Base-by-base conservation (phyloP, 2,797 vertebrate species). In the Coregonus suidteri region DNA sequence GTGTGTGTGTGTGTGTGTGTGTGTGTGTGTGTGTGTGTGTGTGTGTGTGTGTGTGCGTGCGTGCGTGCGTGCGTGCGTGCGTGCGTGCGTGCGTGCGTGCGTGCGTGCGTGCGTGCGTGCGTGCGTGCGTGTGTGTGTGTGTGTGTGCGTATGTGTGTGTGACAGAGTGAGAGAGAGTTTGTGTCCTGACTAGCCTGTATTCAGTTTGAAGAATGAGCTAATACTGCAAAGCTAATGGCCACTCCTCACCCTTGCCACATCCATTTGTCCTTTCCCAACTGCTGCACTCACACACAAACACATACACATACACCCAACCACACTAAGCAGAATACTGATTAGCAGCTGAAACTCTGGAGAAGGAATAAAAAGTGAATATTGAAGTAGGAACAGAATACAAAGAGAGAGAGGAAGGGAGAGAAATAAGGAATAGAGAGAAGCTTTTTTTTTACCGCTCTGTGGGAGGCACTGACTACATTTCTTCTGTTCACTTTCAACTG, bases 171-270 rank as follows among this genome's bases (percentile, higher is more conserved):
- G 41, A n/a, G 41, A 20, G 69, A 25, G 30, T 41, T 70, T 4
- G 14, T 35, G 35, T 68, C 34, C 34, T 83, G 79, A 86, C 81
- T 83, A 71, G 62, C 41, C 64, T 62, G 77, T 84, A 85, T 85
- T 81, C 82, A 83, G 76, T 62, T 53, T 85, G 84, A 90, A 68
- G 76, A 74, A 87, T 84, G 80, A 83, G 67, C 82, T 80, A 74
- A 82, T 84, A 81, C 74, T 73, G 69, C 6, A 72, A 59, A 70
- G 73, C 70, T 81, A 83, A 86, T 86, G 79, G 69, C 67, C 73
- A 80, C 67, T 69, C 73, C 56, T n/a, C 56, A 6, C n/a, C 56
- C 69, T 30, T 31, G 11, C 51, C 72, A 87, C 85, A 84, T 87
- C 75, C 80, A 87, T 86, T 83, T 82, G 75, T 71, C 81, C 74